Evolutionary conservation across 2,888 invertebrate genomes (phyloP), one percentile per base, ranked within the genome.

Genomic region (Exocentrus adspersus): DNA sequence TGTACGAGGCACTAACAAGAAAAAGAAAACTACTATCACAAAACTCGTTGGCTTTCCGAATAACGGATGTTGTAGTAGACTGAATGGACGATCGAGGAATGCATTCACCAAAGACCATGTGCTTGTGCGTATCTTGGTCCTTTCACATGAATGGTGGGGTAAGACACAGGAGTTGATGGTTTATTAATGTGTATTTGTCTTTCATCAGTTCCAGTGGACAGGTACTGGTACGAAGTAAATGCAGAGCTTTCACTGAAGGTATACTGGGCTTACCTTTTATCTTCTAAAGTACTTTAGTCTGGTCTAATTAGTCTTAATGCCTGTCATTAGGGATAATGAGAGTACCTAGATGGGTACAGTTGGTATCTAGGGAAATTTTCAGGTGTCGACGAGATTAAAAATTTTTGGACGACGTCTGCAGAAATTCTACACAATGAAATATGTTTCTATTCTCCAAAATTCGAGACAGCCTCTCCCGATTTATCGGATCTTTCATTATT

Each of bases 121-220:
- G 64, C 66, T 62, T 67, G 58, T 54, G 62, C 66, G 64, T 62
- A 45, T 57, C 56, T 48, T 57, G 24, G 56, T 56, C 72, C 72
- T 75, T 75, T 75, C 75, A 74, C 73, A 67, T n/a, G n/a, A 58
- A 64, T 65, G 62, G 70, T 67, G 69, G 71, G 71, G 67, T 10
- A 42, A 60, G 28, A 20, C 45, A n/a, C n/a, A n/a, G n/a, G 32
- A 24, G 17, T 30, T 28, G 28, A n/a, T 51, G 16, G 28, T 24
- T 50, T 50, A 19, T 52, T 24, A 5, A 24, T 3, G 4, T 24
- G 7, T n/a, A n/a, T n/a, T n/a, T n/a, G n/a, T n/a, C 24, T 24
- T 5, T 24, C 7, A 24, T 7, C 24, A 5, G 24, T 24, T 24
- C 4, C 4, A 3, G 24, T 24, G 7, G 7, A 24, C 24, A 24